phyloP scores from a whole-genome alignment of 2,888 invertebrate species.

The Drosophila pseudotakahashii region DNA sequence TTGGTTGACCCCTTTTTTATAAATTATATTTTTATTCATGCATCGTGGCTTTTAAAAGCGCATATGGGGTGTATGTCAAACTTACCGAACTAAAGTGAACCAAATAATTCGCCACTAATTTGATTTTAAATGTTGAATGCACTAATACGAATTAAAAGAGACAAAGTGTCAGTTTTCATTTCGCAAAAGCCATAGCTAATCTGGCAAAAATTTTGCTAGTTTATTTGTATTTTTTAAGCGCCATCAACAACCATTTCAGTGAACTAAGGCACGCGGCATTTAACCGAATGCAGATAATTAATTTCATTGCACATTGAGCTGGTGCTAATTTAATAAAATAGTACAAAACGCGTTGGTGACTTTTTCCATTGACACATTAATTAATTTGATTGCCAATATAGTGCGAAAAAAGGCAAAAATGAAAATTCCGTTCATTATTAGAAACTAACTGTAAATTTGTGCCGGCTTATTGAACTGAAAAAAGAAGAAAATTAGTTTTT shows the following conservation, averaged over 20 bases:
- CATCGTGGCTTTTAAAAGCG: neutral
- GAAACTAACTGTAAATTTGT: conserved; percentile 27
- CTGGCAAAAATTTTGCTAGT: conserved; percentile 1
- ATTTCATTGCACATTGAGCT: conserved; percentile 35
- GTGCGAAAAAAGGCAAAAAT: conserved; percentile 27
- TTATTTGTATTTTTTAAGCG: conserved; percentile 23
- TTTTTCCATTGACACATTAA: conserved; percentile 45
- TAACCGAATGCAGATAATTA: conserved; percentile 47
- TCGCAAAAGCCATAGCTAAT: conserved; percentile 33
- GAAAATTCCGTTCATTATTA: conserved; percentile 10
- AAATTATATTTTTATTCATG: neutral
- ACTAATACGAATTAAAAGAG: conserved; percentile 25
- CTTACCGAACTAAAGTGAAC: neutral
- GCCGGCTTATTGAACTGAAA: conserved; percentile 36
- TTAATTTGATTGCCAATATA: conserved; percentile 44
- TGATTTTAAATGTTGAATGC: conserved; percentile 30
- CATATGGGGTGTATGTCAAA: neutral
- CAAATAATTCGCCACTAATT: conserved; percentile 51
- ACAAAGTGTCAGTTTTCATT: conserved; percentile 34
- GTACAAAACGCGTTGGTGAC: conserved; percentile 39
- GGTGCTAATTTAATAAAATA: conserved; percentile 45
- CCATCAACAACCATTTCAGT: conserved; percentile 27
- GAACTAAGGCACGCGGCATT: conserved; percentile 5
- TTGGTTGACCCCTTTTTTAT: neutral
- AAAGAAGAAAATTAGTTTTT: conserved; percentile 15